Conservation (phyloP, 2,888 invertebrate genomes). For the Chymomyza fuscimana region DNA sequence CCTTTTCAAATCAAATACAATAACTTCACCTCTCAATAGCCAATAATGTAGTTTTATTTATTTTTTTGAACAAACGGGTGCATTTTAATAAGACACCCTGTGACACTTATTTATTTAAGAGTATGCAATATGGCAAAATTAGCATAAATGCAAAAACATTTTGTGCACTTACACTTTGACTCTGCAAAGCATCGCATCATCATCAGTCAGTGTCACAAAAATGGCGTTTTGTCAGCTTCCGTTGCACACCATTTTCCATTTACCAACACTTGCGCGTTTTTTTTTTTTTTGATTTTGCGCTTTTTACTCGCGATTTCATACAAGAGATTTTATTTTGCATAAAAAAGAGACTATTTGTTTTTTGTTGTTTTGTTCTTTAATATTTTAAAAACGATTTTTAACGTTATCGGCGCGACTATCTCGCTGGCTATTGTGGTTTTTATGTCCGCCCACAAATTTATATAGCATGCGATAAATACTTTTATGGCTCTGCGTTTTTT, state of each 20-base stretch:
- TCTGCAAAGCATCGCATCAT: slow-evolving; percentile 45
- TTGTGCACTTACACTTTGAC: slow-evolving; percentile 3
- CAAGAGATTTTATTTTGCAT: slow-evolving; percentile 2
- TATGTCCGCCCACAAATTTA: slow-evolving; percentile 73
- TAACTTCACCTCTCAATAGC: too few relatives aligned
- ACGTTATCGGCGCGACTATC: slow-evolving; percentile 50
- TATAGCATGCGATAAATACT: slow-evolving; percentile 64
- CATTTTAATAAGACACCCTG: too few relatives aligned
- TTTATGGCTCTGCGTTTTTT: slow-evolving; percentile 41
- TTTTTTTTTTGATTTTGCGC: slow-evolving; percentile 17
- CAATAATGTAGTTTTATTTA: too few relatives aligned
- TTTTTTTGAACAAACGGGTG: too few relatives aligned
- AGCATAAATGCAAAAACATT: slow-evolving; percentile 6
- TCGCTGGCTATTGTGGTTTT: slow-evolving; percentile 39
- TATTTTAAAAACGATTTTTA: slow-evolving; percentile 39
- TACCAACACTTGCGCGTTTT: slow-evolving; percentile 36
- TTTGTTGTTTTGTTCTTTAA: slow-evolving; percentile 12
- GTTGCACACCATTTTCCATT: slow-evolving; percentile 44
- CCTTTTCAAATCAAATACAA: too few relatives aligned
- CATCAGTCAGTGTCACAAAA: slow-evolving; percentile 74
- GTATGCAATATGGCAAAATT: slow-evolving; percentile 9
- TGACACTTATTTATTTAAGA: not conserved
- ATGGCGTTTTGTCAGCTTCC: slow-evolving; percentile 73
- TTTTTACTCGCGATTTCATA: slow-evolving; percentile 7
- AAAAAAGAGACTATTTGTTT: slow-evolving; percentile 9